Conservation (phyloP, 2,113 vertebrate genomes). For the Odontesthes bonariensis region DNA sequence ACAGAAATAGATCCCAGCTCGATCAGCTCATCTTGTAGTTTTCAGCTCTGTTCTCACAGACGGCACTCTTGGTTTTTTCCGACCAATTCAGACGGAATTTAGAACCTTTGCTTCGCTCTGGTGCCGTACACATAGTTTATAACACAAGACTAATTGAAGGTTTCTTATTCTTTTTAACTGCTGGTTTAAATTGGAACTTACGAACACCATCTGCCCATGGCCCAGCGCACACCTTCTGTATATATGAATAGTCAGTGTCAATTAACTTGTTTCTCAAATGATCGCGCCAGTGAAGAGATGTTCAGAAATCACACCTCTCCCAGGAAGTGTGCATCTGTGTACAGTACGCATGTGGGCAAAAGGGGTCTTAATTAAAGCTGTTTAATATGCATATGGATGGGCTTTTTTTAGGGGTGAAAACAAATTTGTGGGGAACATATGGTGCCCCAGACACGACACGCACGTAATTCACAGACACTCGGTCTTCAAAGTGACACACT, state of each 20-base stretch:
- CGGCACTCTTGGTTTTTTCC: too few species aligned
- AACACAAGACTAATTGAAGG: constrained; percentile 24
- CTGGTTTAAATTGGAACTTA: constrained; percentile 45
- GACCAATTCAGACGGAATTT: too few species aligned
- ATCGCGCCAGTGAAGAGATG: constrained; percentile 52
- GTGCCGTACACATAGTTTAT: not conserved
- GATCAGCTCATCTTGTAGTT: too few species aligned
- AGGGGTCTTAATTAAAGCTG: constrained; percentile 70
- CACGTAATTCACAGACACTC: constrained; percentile 46
- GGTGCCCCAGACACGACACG: constrained; percentile 71
- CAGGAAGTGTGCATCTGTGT: constrained; percentile 63
- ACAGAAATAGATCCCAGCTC: too few species aligned
- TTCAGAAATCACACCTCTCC: constrained; percentile 58
- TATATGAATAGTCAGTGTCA: constrained; percentile 71
- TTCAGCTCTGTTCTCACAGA: not conserved
- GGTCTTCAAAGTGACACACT: constrained; percentile 55
- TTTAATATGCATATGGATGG: constrained; percentile 68
- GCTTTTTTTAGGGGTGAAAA: constrained; percentile 71
- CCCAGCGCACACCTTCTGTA: constrained; percentile 50
- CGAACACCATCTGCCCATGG: constrained; percentile 71
- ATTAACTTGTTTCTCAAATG: constrained; percentile 74
- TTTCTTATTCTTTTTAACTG: constrained; percentile 39
- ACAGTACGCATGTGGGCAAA: constrained; percentile 55
- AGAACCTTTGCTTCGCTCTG: too few species aligned
- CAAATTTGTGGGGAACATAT: constrained; percentile 74